A percentile compares a stretch with the other conserved stretches of the same genome.
phyloP scores from a whole-genome alignment of 2,113 vertebrate species.

The Dicentrarchus labrax region DNA sequence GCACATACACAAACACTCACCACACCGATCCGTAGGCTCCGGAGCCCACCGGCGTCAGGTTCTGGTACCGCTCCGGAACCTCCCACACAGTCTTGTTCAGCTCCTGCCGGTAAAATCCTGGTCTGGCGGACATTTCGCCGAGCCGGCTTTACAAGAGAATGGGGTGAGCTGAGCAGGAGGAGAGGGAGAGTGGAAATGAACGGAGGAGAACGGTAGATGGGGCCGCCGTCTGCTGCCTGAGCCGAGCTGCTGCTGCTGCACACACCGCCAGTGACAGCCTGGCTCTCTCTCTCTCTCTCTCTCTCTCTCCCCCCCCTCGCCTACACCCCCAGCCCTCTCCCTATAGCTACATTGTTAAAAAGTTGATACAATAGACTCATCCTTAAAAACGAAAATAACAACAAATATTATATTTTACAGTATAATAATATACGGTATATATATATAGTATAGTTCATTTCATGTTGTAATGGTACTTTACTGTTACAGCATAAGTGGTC shows the following conservation, averaged over 20 bases:
- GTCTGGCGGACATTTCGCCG: constrained; percentile 83
- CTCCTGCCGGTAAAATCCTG: constrained; percentile 96
- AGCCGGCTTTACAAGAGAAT: neutral
- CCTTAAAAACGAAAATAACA: neutral
- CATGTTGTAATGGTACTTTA: too few relatives aligned
- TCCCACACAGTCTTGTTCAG: constrained; percentile 98
- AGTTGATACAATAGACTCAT: neutral
- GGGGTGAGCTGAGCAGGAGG: neutral
- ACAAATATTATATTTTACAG: neutral
- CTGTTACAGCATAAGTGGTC: neutral
- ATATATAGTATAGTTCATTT: neutral
- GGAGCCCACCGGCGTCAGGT: constrained; percentile 95
- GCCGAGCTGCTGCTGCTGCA: constrained; percentile 31
- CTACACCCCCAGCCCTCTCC: neutral
- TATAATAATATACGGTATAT: too few relatives aligned
- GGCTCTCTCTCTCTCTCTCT: constrained; percentile 9
- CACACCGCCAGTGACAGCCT: constrained; percentile 24
- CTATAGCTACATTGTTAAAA: neutral
- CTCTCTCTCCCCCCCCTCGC: constrained; percentile 4
- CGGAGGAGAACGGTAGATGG: constrained; percentile 12
- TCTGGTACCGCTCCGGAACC: constrained; percentile 96
- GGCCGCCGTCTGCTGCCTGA: constrained; percentile 45
- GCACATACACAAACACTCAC: constrained; percentile 81
- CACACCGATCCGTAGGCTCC: constrained; percentile 97
- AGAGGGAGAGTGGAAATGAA: neutral